Conservation (phyloP, 2,888 invertebrate species). For the Venusia cambrica region DNA sequence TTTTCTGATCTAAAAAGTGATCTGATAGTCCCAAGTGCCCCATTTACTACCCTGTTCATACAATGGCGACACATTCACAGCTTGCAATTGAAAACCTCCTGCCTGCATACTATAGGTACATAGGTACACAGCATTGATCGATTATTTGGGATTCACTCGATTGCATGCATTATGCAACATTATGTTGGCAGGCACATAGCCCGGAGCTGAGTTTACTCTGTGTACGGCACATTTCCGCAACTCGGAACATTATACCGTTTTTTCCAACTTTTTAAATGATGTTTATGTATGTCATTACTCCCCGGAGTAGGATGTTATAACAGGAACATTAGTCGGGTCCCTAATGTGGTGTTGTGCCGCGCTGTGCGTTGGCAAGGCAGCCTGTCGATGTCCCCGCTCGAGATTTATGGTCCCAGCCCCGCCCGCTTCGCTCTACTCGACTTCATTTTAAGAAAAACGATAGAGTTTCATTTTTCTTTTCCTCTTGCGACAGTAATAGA, state of each 20-base stretch:
- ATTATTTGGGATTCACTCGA: conserved; percentile 10
- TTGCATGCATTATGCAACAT: conserved; percentile 15
- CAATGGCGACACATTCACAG: too few species aligned
- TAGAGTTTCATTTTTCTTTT: conserved; percentile 51
- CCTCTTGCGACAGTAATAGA: conserved; percentile 43
- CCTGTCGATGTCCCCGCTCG: conserved; percentile 49
- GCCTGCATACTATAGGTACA: too few species aligned
- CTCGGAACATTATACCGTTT: conserved; percentile 23
- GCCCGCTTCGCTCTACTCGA: conserved; percentile 37
- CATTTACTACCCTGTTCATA: too few species aligned
- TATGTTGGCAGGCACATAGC: conserved; percentile 11
- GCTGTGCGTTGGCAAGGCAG: conserved; percentile 49
- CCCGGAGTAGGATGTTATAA: conserved; percentile 43
- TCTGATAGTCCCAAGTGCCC: too few species aligned
- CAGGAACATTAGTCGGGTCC: conserved; percentile 52
- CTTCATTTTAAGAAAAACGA: conserved; percentile 50
- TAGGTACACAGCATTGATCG: conserved; percentile 12
- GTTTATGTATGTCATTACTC: conserved; percentile 33
- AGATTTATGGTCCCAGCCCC: conserved; percentile 56
- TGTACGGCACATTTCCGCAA: conserved; percentile 28
- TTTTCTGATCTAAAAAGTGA: too few species aligned
- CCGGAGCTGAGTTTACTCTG: conserved; percentile 12
- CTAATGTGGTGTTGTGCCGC: conserved; percentile 51
- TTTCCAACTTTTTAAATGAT: conserved; percentile 32
- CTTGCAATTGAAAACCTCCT: too few species aligned